Conservation (phyloP, 2,888 invertebrate species). For the Nasonovia ribisnigri region DNA sequence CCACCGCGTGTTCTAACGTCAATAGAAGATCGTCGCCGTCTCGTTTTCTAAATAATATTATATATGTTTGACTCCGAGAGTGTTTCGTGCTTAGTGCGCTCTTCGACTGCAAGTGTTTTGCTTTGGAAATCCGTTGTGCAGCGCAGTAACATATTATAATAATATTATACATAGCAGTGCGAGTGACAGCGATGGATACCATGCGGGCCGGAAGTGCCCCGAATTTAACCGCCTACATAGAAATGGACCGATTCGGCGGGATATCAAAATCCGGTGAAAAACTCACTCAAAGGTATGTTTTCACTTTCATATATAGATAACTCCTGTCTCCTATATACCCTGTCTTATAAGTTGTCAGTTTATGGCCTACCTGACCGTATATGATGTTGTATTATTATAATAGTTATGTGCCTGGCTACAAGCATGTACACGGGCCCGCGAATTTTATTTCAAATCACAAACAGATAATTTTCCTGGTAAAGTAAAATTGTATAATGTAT, state of each 20-base stretch:
- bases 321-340: neutral
- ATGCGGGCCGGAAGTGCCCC: slow-evolving; percentile 56
- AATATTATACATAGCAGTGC: neutral
- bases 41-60: neutral
- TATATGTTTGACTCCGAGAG: neutral
- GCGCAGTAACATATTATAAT: neutral
- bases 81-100: neutral
- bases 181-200: slow-evolving; percentile 17
- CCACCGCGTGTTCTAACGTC: neutral
- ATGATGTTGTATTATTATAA: neutral
- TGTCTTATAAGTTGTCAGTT: neutral
- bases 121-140: neutral
- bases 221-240: slow-evolving; percentile 49
- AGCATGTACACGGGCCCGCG: too few relatives aligned
- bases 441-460: neutral
- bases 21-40: neutral
- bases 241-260: slow-evolving; percentile 22
- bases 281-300: slow-evolving; percentile 51
- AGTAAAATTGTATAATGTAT: neutral
- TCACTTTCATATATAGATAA: neutral
- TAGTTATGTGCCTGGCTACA: neutral
- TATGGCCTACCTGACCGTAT: neutral
- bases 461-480: neutral
- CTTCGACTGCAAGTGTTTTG: neutral
- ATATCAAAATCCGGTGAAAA: slow-evolving; percentile 17